Percentiles rank a stretch among this genome's conserved stretches.
Conservation (phyloP, 2,797 vertebrate genomes). For the Anguilla megastoma region DNA sequence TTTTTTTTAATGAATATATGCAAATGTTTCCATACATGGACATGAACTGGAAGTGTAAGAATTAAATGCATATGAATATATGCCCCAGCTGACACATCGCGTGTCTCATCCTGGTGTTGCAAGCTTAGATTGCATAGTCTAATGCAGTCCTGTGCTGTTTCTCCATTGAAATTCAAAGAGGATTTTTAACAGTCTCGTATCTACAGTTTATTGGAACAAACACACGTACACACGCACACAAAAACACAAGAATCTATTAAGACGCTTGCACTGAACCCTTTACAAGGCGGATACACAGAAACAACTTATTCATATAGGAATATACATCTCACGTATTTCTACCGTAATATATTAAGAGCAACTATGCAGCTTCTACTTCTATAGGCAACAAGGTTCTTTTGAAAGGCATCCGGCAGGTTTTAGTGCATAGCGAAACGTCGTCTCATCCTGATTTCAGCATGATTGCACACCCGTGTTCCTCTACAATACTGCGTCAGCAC, state of each 20-base stretch:
- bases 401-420: constrained; percentile 90
- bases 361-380: constrained; percentile 76
- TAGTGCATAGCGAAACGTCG: constrained; percentile 88
- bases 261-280: constrained; percentile 77
- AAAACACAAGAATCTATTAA: constrained; percentile 60
- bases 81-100: constrained; percentile 55
- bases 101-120: constrained; percentile 58
- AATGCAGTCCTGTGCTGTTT: constrained; percentile 77
- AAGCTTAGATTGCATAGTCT: constrained; percentile 85
- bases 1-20: constrained; percentile 49
- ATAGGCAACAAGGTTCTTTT: constrained; percentile 89
- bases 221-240: constrained; percentile 48
- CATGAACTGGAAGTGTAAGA: constrained; percentile 37
- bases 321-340: constrained; percentile 64
- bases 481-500: constrained; percentile 62
- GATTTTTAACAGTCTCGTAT: constrained; percentile 69
- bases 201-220: constrained; percentile 66
- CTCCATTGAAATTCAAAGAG: constrained; percentile 68
- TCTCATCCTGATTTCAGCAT: constrained; percentile 62
- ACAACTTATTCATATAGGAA: constrained; percentile 68
- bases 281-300: constrained; percentile 78
- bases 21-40: constrained; percentile 49
- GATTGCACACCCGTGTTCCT: constrained; percentile 68
- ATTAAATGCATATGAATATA: constrained; percentile 23
- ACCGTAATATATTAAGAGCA: constrained; percentile 56